These are phyloP conservation scores for Coleophora flavipennella DNA, from an alignment of 2,888 invertebrate species.

Conservation along the genomic window DNA sequence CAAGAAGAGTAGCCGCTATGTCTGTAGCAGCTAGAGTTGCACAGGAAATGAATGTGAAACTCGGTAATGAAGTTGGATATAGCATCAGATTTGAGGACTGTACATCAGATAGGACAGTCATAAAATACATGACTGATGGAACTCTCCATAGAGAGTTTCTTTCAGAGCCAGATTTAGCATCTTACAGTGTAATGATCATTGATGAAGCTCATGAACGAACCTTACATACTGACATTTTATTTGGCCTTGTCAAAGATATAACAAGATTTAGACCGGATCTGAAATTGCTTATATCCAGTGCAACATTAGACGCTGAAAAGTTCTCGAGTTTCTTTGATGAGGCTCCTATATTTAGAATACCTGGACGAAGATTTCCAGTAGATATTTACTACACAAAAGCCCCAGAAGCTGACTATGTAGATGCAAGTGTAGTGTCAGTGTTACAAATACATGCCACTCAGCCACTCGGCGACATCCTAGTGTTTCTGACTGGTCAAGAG, in stretches of 20 bases:
- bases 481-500: conserved; percentile 95
- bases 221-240: conserved; percentile 97
- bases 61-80: conserved; percentile 93
- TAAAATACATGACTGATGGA: conserved; percentile 99
- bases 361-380: conserved; percentile 97
- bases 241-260: conserved; percentile 97
- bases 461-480: conserved; percentile 94
- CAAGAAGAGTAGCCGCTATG: conserved; percentile 98
- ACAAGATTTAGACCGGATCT: conserved; percentile 93
- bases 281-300: conserved; percentile 97
- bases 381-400: conserved; percentile 99
- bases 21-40: conserved; percentile 99
- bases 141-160: conserved; percentile 97
- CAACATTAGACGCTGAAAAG: conserved; percentile 97
- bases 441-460: conserved; percentile 99
- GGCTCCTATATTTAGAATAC: conserved; percentile 97
- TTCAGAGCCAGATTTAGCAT: conserved; percentile 95
- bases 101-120: conserved; percentile 95
- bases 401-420: conserved; percentile 98
- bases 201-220: conserved; percentile 99
- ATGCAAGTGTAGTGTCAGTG: conserved; percentile 97
- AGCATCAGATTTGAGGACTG: conserved; percentile 99
- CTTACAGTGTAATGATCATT: conserved; percentile 98
- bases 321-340: conserved; percentile 99
- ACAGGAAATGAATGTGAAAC: conserved; percentile 96